Percentiles rank a stretch among this genome's conserved stretches.
phyloP scores from a whole-genome alignment of 2,797 vertebrate genomes.

The Sciaenops ocellatus region DNA sequence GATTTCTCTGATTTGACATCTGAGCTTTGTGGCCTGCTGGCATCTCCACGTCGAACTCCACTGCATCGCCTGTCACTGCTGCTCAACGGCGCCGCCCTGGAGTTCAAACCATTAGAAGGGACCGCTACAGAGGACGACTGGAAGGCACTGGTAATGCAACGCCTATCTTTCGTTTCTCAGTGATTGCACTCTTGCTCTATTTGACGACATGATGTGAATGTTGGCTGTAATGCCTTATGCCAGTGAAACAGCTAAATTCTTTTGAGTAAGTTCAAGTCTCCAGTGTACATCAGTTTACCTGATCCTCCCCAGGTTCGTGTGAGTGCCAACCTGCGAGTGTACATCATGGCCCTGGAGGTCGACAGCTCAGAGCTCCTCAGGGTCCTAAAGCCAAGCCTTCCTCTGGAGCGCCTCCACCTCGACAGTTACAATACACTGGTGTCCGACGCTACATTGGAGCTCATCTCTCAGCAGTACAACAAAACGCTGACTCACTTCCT shows the following conservation, averaged over 20 bases:
- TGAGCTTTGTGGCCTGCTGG: slow-evolving; percentile 93
- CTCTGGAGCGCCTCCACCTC: slow-evolving; percentile 97
- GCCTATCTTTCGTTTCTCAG: neutral
- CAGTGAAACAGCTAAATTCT: neutral
- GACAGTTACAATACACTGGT: slow-evolving; percentile 95
- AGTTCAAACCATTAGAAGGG: slow-evolving; percentile 92
- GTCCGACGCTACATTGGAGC: slow-evolving; percentile 94
- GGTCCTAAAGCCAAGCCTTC: slow-evolving; percentile 97
- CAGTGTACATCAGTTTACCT: neutral
- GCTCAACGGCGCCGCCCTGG: slow-evolving; percentile 93
- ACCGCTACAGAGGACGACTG: slow-evolving; percentile 95
- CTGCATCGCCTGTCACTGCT: slow-evolving; percentile 96
- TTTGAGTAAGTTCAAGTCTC: neutral
- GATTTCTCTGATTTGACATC: slow-evolving; percentile 98
- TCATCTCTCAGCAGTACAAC: slow-evolving; percentile 98
- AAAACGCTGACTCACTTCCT: slow-evolving; percentile 97
- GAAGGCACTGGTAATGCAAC: slow-evolving; percentile 91
- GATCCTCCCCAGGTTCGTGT: slow-evolving; percentile 81
- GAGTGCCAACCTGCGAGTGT: slow-evolving; percentile 94
- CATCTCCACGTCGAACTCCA: slow-evolving; percentile 90
- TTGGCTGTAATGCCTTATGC: neutral
- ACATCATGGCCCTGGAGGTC: slow-evolving; percentile 97
- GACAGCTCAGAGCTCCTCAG: slow-evolving; percentile 94
- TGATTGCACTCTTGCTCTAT: neutral
- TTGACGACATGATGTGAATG: neutral